Percentiles rank a stretch among this genome's conserved stretches.
Conservation (phyloP, 2,797 vertebrate genomes). For the Anguilla anguilla region DNA sequence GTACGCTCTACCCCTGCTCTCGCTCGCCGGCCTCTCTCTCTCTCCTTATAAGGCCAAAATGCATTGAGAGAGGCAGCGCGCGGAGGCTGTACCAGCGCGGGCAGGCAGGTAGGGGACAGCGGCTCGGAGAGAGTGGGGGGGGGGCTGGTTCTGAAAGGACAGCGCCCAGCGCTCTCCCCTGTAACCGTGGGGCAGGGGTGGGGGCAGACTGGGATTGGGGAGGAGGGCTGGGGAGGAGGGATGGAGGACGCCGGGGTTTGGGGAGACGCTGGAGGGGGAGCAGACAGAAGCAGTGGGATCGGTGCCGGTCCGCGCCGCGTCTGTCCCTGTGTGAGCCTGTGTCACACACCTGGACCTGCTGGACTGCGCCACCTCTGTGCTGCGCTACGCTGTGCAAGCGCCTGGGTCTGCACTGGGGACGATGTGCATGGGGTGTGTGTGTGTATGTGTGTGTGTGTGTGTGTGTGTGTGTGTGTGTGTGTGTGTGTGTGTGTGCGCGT, state of each 20-base stretch:
- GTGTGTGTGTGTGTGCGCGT: neutral
- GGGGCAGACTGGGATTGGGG: neutral
- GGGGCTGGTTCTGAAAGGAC: slow-evolving; percentile 43
- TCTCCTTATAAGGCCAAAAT: slow-evolving; percentile 84
- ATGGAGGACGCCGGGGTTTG: slow-evolving; percentile 36
- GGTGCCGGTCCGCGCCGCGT: neutral
- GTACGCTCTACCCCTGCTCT: slow-evolving; percentile 72
- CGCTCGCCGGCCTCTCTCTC: slow-evolving; percentile 57
- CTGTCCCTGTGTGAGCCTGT: neutral
- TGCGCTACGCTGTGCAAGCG: neutral
- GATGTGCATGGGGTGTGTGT: neutral
- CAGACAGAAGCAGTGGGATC: neutral
- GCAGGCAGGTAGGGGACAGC: slow-evolving; percentile 68
- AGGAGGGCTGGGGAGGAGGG: slow-evolving; percentile 30
- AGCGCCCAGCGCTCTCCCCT: slow-evolving; percentile 42
- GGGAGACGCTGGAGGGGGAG: neutral
- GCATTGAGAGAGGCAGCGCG: slow-evolving; percentile 72
- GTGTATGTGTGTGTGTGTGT: neutral
- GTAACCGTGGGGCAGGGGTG: slow-evolving; percentile 10
- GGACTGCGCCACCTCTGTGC: neutral
- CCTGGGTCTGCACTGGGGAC: neutral
- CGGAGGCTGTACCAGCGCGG: slow-evolving; percentile 67
- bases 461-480: neutral
- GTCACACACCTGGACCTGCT: neutral
- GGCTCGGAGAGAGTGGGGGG: slow-evolving; percentile 31